phyloP scores from a whole-genome alignment of 2,113 vertebrate species.

The Pollachius pollachius region DNA sequence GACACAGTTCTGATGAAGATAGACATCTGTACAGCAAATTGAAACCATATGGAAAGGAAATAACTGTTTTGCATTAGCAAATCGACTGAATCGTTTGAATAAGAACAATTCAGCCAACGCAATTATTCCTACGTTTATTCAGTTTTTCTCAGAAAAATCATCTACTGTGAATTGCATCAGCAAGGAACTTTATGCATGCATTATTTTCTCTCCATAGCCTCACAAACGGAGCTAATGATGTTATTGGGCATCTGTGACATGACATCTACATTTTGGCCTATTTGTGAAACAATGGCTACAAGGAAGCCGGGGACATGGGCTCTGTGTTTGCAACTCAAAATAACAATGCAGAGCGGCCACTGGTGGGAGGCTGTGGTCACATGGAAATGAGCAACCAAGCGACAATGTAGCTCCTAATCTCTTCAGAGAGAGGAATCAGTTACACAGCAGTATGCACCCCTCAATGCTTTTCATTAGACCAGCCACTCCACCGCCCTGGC shows the following conservation, averaged over 20 bases:
- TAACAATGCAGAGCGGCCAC: constrained; percentile 70
- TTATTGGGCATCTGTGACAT: constrained; percentile 78
- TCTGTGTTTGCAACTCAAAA: constrained; percentile 63
- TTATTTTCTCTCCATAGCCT: constrained; percentile 41
- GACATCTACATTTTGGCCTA: constrained; percentile 81
- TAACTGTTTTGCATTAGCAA: too few species aligned
- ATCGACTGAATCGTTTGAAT: too few species aligned
- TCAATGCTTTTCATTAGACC: constrained; percentile 76
- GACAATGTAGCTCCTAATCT: constrained; percentile 82
- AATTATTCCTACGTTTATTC: too few species aligned
- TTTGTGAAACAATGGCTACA: constrained; percentile 81
- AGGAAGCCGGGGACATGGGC: constrained; percentile 74
- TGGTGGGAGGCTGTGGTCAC: constrained; percentile 75
- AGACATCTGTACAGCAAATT: too few species aligned
- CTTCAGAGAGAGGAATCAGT: constrained; percentile 81
- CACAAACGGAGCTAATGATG: constrained; percentile 71
- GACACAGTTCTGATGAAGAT: too few species aligned
- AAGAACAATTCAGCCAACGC: too few species aligned
- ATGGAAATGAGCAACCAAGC: constrained; percentile 84
- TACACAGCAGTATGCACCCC: constrained; percentile 78
- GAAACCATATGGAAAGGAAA: too few species aligned
- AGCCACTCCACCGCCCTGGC: constrained; percentile 19
- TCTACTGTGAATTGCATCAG: not conserved
- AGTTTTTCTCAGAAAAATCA: too few species aligned
- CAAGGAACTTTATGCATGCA: not conserved